Conservation (phyloP, 2,797 vertebrate genomes). For the Myotis daubentonii region DNA sequence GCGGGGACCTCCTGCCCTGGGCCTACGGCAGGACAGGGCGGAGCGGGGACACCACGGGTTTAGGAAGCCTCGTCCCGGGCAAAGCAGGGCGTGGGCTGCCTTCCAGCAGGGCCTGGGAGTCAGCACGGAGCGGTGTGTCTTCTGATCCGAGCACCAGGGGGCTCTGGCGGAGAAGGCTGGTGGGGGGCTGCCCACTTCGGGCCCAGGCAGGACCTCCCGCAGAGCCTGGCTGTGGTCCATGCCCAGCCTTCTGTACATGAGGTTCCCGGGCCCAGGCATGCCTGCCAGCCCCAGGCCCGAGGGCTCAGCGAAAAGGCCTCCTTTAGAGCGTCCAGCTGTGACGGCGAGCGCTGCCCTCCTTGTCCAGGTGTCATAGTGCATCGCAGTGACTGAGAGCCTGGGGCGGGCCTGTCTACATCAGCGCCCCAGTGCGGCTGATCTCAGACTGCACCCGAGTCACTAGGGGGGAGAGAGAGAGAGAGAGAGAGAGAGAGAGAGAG, state of each 20-base stretch:
- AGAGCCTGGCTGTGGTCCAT: neutral
- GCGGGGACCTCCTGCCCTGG: neutral
- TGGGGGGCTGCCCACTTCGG: rapidly evolving
- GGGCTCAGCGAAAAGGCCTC: neutral
- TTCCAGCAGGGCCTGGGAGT: neutral
- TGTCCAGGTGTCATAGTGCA: neutral
- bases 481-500: no score
- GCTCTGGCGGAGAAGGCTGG: neutral
- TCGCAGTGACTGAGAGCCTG: neutral
- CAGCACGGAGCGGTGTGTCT: rapidly evolving
- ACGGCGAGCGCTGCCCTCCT: neutral
- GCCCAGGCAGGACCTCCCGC: neutral
- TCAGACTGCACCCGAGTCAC: neutral
- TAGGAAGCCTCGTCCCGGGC: neutral
- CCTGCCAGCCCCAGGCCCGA: rapidly evolving
- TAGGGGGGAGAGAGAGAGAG: no score
- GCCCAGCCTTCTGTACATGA: neutral
- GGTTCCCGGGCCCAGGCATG: neutral
- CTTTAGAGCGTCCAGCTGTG: neutral
- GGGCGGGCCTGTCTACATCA: rapidly evolving
- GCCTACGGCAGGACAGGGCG: neutral
- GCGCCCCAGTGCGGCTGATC: neutral
- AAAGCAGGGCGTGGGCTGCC: neutral
- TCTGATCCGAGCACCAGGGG: neutral
- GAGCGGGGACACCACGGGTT: neutral